These are phyloP conservation scores for Amphipoea lucens DNA, from an alignment of 2,888 invertebrate species.

Conservation along the genomic window DNA sequence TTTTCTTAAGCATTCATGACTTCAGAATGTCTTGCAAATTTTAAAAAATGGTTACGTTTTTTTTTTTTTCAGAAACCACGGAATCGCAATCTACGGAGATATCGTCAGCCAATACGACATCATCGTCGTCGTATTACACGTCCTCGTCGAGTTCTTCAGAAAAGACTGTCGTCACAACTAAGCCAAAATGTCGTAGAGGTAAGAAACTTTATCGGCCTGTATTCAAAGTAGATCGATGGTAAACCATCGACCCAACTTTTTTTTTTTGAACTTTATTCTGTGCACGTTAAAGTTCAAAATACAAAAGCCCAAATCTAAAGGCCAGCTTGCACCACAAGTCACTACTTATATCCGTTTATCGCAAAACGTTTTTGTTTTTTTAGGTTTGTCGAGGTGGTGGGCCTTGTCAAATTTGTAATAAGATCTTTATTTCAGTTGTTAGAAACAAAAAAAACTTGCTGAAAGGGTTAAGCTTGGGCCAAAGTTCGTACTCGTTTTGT, in stretches of 20 bases:
- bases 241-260: background rate
- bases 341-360: background rate
- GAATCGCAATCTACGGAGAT: background rate
- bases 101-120: slow-evolving; percentile 3
- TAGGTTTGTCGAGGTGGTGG: background rate
- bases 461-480: background rate
- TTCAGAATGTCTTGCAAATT: background rate
- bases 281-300: background rate
- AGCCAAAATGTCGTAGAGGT: slow-evolving; percentile 44
- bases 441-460: background rate
- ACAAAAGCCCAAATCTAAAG: background rate
- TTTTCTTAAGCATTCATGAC: background rate
- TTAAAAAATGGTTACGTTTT: no score
- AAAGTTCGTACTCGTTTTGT: background rate
- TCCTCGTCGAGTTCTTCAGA: background rate
- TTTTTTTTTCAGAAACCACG: background rate
- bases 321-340: background rate
- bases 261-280: background rate
- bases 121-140: background rate
- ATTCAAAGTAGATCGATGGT: background rate
- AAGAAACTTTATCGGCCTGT: background rate
- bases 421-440: background rate
- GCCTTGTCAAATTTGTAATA: background rate
- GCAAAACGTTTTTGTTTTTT: no score
- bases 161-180: background rate